Conservation (phyloP, 2,113 vertebrate genomes). For the Rhinogobius similis region DNA sequence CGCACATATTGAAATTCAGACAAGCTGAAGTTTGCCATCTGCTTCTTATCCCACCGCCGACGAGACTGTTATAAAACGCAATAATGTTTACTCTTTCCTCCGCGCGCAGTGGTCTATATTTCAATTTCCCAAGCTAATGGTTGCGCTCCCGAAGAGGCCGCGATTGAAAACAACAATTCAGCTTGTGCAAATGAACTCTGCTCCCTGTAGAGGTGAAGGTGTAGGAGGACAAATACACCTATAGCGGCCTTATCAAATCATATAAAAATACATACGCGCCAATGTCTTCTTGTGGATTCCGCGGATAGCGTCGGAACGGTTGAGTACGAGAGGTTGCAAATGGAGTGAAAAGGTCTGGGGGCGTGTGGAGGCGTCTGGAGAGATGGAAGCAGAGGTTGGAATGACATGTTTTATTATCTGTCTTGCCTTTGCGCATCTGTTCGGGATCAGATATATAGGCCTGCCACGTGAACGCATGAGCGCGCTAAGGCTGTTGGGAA, state of each 20-base stretch:
- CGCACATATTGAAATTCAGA: constrained; percentile 19
- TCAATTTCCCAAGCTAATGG: constrained; percentile 67
- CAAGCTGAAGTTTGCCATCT: constrained; percentile 38
- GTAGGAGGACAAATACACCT: constrained; percentile 31
- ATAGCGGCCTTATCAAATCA: constrained; percentile 33
- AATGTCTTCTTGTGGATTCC: background rate
- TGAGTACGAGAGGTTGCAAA: constrained; percentile 33
- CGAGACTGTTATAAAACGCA: constrained; percentile 52
- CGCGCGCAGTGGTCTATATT: constrained; percentile 55
- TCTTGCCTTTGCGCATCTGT: background rate
- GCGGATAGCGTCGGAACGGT: constrained; percentile 44
- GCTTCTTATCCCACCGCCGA: constrained; percentile 40
- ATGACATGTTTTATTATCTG: constrained; percentile 40
- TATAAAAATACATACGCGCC: background rate
- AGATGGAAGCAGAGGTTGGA: constrained; percentile 2
- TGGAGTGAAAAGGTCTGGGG: constrained; percentile 17
- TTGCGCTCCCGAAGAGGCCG: constrained; percentile 57
- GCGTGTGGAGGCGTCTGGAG: constrained; percentile 26
- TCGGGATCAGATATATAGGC: constrained; percentile 5
- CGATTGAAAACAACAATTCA: constrained; percentile 65
- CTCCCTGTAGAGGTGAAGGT: constrained; percentile 62
- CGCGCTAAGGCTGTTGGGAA: background rate
- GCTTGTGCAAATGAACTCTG: constrained; percentile 61
- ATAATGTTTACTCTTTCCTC: constrained; percentile 55
- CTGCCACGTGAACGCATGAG: constrained; percentile 6